These are phyloP conservation scores for Nesoenas mayeri DNA, from an alignment of 2,113 vertebrate genomes.

Conservation along the genomic window DNA sequence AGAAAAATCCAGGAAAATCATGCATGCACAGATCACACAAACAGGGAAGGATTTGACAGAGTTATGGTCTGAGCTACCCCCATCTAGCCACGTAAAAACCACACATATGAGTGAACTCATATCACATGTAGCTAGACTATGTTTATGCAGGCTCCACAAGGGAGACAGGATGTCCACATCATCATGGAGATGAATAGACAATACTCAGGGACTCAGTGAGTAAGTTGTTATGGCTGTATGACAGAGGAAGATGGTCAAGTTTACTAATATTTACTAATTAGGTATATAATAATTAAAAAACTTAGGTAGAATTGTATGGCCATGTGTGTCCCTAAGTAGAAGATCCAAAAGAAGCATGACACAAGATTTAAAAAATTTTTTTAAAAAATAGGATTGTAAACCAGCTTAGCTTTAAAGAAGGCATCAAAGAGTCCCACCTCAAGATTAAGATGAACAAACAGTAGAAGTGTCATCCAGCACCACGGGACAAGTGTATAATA, in stretches of 20 bases:
- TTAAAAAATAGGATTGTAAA: background rate
- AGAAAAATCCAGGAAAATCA: background rate
- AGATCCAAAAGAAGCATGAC: background rate
- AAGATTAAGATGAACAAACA: background rate
- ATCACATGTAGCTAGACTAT: background rate
- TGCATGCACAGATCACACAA: fast-evolving
- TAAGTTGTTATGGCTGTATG: background rate
- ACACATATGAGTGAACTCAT: fast-evolving
- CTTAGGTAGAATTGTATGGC: background rate
- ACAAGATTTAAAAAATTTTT: no score
- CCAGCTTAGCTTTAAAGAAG: background rate
- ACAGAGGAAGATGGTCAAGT: background rate
- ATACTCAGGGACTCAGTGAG: background rate
- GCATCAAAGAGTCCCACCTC: background rate
- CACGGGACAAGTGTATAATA: background rate
- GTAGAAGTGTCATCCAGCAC: background rate
- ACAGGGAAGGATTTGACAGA: background rate
- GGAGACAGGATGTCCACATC: background rate
- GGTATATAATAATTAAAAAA: background rate
- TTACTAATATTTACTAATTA: background rate
- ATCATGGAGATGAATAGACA: background rate
- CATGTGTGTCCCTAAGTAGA: background rate
- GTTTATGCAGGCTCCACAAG: background rate
- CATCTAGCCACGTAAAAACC: background rate
- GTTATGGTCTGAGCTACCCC: background rate